Base-by-base conservation (phyloP, 2,797 vertebrate genomes). In the Lithobates pipiens region DNA sequence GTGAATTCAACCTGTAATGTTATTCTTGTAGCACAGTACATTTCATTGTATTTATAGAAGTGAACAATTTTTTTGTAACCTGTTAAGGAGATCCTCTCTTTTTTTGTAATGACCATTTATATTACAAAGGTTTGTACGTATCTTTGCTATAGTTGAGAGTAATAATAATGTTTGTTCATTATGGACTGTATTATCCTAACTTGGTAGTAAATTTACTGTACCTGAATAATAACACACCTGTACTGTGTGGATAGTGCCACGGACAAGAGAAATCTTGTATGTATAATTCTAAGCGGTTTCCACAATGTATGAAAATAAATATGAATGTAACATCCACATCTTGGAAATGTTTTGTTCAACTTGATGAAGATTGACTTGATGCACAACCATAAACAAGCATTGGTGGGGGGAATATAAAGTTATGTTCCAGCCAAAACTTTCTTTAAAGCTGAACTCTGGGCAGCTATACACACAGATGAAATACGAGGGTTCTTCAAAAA, bases 101-200 rank as follows among this genome's bases (percentile, higher is more conserved):
- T 81, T 95, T 81, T 95, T 94, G 89, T 93, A 94, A 93, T 88
- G 92, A 92, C 92, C 92, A 94, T 95, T 95, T 95, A 92, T 95
- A 94, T 92, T 91, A 91, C 90, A 86, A 88, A 91, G 91, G 88
- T 95, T 95, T 95, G 91, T 39, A 39, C 39, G 9, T 95, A 95
- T 92, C 92, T 92, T 92, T 92, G 90, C 86, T 92, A 90, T 93
- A 91, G 90, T 90, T 73, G 0, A 89, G 88, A 91, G 80, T 92
- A 88, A 90, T 27, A 25, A 67, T n/a, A 80, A 69, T 89, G 77
- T 91, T 89, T 88, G 85, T 91, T 88, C 90, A 89, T 89, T 91
- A 93, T 93, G 90, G 91, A 90, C 89, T 90, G 85, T 90, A 87
- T 88, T 90, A 86, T 90, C 89, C 89, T 92, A 90, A 93, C 91